Evolutionary conservation across 2,888 invertebrate species (phyloP), one percentile per base, ranked within the genome.

Genomic region (Celastrina argiolus): DNA sequence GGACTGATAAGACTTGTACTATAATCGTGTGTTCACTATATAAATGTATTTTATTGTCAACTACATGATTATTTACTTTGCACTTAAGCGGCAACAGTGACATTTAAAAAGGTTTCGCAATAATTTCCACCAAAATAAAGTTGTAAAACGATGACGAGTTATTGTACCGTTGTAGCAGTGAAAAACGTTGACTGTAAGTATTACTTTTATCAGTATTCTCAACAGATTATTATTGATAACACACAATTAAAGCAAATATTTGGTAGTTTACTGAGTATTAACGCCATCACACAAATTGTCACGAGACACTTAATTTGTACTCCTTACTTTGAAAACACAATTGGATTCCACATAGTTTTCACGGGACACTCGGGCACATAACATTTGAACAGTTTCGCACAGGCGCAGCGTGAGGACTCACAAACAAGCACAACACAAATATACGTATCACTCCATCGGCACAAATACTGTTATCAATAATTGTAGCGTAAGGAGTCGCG

Each of bases 281-380:
- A 51, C 22, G 31, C 31, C 2, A 18, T 58, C 31, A 58, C 12
- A 58, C 31, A 45, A n/a, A 31, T 5, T 31, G 45, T 45, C 0
- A 42, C n/a, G n/a, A 2, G 36, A 10, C 45, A 10, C 45, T 10
- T 45, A 45, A 12, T 22, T 45, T 45, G 0, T 3, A 22, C 26
- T 81, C 78, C 78, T 77, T 72, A 88, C 88, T 86, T 87, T 58
- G 80, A 81, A 68, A 78, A 76, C 71, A 83, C 80, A 69, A 85
- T 83, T 79, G 85, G 87, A 76, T 79, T 85, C 88, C 88, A 87
- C 88, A 88, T 87, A 69, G 65, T 71, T 71, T 63, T 64, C 61
- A 69, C 67, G 56, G 65, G 68, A 66, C 67, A 67, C 56, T 63
- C 61, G 63, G 42, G 64, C 72, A 75, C 74, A 74, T 72, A 72